Evolutionary conservation across 2,797 vertebrate species (phyloP).

Genomic region (Pseudomugil gertrudae): DNA sequence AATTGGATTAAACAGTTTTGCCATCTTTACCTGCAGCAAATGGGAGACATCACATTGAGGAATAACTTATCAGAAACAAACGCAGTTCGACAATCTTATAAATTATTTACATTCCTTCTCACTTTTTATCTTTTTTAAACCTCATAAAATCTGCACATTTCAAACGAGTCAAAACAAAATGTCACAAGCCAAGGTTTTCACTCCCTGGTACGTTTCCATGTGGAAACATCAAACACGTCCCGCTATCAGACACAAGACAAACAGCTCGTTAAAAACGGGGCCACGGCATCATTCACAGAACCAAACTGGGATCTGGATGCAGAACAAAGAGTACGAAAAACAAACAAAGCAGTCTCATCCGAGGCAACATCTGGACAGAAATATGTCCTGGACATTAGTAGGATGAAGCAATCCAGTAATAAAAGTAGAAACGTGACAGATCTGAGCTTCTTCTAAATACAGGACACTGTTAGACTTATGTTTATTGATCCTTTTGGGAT

Average conservation of each 20-base stretch:
- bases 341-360: conserved; percentile 25
- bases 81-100: conserved; percentile 23
- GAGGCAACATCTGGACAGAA: conserved; percentile 44
- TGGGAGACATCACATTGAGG: conserved; percentile 7
- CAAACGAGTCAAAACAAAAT: conserved; percentile 59
- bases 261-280: conserved; percentile 74
- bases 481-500: too few relatives aligned
- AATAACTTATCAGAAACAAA: conserved; percentile 19
- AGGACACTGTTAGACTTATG: conserved; percentile 10
- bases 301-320: conserved; percentile 36
- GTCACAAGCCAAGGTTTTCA: conserved; percentile 25
- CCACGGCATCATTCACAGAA: conserved; percentile 59
- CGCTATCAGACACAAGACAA: conserved; percentile 61
- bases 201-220: conserved; percentile 12
- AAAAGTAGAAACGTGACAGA: conserved; percentile 34
- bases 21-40: conserved; percentile 9
- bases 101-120: conserved; percentile 43
- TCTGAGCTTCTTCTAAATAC: conserved; percentile 16
- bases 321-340: conserved; percentile 44
- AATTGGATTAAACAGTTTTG: conserved; percentile 6
- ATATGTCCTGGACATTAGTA: conserved; percentile 50
- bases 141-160: conserved; percentile 41
- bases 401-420: conserved; percentile 32
- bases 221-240: conserved; percentile 69
- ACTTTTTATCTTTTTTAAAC: conserved; percentile 47